Conservation (phyloP, 2,888 invertebrate genomes). For the Phalangium opilio region DNA sequence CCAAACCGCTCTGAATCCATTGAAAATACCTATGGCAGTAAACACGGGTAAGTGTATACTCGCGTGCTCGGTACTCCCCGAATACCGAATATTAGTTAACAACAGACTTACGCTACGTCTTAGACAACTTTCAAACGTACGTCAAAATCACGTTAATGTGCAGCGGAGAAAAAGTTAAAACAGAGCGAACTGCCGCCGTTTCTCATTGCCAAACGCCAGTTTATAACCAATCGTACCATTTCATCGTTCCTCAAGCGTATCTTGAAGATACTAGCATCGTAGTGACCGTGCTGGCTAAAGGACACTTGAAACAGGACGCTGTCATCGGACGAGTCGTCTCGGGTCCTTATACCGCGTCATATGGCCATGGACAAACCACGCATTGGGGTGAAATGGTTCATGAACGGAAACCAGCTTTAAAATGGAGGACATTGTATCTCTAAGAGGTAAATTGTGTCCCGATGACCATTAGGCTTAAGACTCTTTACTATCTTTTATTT, state of each 20-base stretch:
- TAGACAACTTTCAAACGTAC: constrained; percentile 23
- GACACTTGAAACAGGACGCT: constrained; percentile 22
- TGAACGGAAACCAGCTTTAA: constrained; percentile 5
- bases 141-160: constrained; percentile 25
- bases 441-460: too few species aligned
- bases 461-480: too few species aligned
- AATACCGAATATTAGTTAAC: too few species aligned
- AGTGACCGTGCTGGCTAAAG: constrained; percentile 23
- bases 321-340: constrained; percentile 25
- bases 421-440: constrained; percentile 13
- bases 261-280: constrained; percentile 24
- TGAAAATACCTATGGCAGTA: too few species aligned
- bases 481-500: too few species aligned
- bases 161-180: constrained; percentile 25
- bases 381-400: constrained; percentile 25
- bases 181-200: constrained; percentile 22
- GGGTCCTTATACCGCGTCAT: constrained; percentile 25
- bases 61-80: too few species aligned
- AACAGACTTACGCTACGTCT: neutral
- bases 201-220: constrained; percentile 17
- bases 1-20: neutral
- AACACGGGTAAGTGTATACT: too few species aligned
- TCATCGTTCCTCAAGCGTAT: constrained; percentile 21
- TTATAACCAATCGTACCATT: constrained; percentile 21
- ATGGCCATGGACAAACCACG: constrained; percentile 21